A percentile compares a stretch with the other conserved stretches of the same genome.
Conservation (phyloP, 2,113 vertebrate genomes). For the Eudyptes chrysolophus region DNA sequence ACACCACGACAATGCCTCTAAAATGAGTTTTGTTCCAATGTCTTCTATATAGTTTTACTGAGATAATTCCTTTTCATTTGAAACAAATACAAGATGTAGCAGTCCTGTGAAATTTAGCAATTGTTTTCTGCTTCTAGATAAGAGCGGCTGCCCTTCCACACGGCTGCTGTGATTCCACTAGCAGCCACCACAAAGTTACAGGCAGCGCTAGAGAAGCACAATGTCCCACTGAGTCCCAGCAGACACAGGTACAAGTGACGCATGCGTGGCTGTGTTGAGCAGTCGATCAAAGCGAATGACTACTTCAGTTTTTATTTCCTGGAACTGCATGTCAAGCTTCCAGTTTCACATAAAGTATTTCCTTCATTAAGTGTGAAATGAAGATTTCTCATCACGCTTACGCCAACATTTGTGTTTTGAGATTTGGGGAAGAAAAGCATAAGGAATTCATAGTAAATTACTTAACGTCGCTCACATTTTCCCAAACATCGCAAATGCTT, state of each 20-base stretch:
- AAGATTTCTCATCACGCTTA: not conserved
- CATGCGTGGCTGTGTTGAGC: not conserved
- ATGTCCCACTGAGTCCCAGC: rapidly evolving
- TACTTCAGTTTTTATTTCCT: not conserved
- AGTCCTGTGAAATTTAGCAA: not conserved
- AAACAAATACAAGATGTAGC: not conserved
- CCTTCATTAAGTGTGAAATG: not conserved
- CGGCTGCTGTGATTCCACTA: not conserved
- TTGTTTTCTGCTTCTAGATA: not conserved
- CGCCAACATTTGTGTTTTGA: not conserved
- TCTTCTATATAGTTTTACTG: not conserved
- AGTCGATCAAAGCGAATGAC: not conserved
- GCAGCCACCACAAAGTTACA: not conserved
- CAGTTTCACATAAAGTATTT: not conserved
- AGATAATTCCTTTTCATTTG: not conserved
- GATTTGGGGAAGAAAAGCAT: not conserved
- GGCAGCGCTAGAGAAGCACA: not conserved
- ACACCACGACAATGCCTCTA: not conserved
- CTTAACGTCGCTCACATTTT: rapidly evolving
- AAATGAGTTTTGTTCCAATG: not conserved
- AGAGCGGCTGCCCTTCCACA: not conserved
- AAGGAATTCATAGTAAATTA: not conserved
- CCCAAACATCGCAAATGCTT: not conserved
- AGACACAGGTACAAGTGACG: not conserved
- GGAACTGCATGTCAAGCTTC: not conserved